These are phyloP conservation scores for Trichogramma pretiosum DNA, from an alignment of 1,140 invertebrate genomes.

Conservation along the genomic window DNA sequence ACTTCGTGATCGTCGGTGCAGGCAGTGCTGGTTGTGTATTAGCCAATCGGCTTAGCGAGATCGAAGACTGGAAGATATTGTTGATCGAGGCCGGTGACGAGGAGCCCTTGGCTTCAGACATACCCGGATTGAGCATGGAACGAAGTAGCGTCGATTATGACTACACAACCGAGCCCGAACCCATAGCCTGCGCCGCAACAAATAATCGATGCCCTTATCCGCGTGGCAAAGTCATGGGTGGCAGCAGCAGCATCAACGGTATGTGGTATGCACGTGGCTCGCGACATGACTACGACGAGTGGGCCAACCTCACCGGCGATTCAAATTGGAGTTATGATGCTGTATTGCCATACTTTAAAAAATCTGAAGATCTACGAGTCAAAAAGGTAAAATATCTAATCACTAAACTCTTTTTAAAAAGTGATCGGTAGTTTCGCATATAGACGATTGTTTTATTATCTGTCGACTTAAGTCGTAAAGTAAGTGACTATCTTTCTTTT, in stretches of 20 bases:
- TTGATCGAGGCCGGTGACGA: constrained; percentile 11
- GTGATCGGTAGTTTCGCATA: not conserved
- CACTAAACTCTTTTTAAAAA: no score
- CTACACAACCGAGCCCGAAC: constrained; percentile 42
- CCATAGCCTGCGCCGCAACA: constrained; percentile 37
- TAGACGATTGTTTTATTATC: not conserved
- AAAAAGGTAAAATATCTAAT: not conserved
- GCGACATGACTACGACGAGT: constrained; percentile 37
- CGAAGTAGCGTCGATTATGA: constrained; percentile 2
- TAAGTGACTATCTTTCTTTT: not conserved
- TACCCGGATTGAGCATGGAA: not conserved
- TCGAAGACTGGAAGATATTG: not conserved
- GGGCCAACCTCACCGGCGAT: constrained; percentile 45
- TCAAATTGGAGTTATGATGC: constrained; percentile 52
- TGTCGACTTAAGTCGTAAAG: not conserved
- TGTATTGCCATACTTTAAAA: constrained; percentile 48
- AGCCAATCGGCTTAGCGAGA: not conserved
- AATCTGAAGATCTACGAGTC: constrained; percentile 32
- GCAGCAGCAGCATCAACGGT: constrained; percentile 51
- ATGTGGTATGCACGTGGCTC: constrained; percentile 58
- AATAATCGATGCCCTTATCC: constrained; percentile 33
- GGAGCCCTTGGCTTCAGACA: not conserved
- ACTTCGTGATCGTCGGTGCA: not conserved
- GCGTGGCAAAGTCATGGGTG: constrained; percentile 45
- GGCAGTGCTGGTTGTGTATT: not conserved